Base-by-base conservation (phyloP, 2,888 invertebrate genomes). In the Periphyllus acericola region DNA sequence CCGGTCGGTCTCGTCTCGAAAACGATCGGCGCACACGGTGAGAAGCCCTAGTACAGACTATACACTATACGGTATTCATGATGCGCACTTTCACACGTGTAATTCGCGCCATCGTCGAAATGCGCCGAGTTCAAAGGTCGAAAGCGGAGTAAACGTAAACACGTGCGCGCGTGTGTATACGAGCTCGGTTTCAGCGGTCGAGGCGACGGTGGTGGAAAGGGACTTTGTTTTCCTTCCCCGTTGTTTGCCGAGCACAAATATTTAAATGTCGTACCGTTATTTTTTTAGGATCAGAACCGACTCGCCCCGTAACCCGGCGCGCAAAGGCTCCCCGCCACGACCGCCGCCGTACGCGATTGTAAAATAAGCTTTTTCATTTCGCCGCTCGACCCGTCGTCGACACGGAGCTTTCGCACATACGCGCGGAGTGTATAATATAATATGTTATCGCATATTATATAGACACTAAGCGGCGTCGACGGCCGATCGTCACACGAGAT, bases 241-340 rank as follows among this genome's bases (percentile, higher is more conserved):
- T 25, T 32, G 52, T 78, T 78, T 78, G 29, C 32, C 78, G 29
- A 11, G 32, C 32, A 5, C 79, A 79, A 79, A 79, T 79, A 79
- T 79, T 79, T 79, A 60, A 79, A 79, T 36, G 17, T 25, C 14
- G 17, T 60, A 34, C 34, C 60, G n/a, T 6, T 79, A 34, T 60
- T 74, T 74, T 34, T 6, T 74, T 40, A 74, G 25, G 36, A 74
- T 46, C 46, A 14, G 46, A 46, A 11, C 0, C 46, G 14, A 46
- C 46, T 46, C 14, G n/a, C 60, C 9, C n/a, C 8, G 36, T 36
- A 36, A 5, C 6, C 14, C 14, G n/a, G n/a, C 3, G 14, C 46
- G 9, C 46, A 9, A 46, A 46, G 14, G 1, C 14, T 14, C 3
- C 46, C 2, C 14, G 11, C 46, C 46, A 11, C 40, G 14, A 3